Conservation (phyloP, 2,113 vertebrate genomes). For the Neotragus pygmaeus region DNA sequence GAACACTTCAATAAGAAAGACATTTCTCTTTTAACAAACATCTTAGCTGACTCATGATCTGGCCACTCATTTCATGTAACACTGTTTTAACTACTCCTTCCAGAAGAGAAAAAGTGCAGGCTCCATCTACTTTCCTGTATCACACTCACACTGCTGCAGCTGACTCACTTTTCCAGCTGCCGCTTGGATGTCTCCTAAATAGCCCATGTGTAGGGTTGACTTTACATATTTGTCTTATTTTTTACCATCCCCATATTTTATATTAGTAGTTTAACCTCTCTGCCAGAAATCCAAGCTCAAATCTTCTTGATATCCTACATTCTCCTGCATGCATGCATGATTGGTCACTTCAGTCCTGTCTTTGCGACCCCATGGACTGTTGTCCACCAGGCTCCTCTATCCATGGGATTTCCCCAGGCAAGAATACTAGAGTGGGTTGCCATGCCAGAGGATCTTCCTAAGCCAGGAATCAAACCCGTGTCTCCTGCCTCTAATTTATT, state of each 20-base stretch:
- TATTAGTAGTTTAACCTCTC: not conserved
- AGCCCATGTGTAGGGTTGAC: not conserved
- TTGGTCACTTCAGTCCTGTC: not conserved
- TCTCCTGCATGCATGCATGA: not conserved
- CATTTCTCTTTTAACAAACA: not conserved
- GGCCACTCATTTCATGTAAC: not conserved
- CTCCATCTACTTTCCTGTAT: not conserved
- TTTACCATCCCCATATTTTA: not conserved
- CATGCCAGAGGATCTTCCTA: not conserved
- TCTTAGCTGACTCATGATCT: not conserved
- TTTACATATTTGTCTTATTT: not conserved
- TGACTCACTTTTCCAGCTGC: not conserved
- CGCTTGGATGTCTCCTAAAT: not conserved
- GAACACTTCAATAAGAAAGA: not conserved
- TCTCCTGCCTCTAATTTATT: not conserved
- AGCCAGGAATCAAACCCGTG: not conserved
- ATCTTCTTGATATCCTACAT: not conserved
- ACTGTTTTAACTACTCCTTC: not conserved
- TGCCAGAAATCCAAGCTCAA: not conserved
- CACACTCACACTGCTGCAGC: not conserved
- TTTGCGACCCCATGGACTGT: not conserved
- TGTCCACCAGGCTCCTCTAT: not conserved
- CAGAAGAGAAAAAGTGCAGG: too few species aligned
- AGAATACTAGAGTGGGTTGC: not conserved
- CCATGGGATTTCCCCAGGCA: not conserved